phyloP scores from a whole-genome alignment of 2,888 invertebrate genomes.

The Epinotia bilunana region DNA sequence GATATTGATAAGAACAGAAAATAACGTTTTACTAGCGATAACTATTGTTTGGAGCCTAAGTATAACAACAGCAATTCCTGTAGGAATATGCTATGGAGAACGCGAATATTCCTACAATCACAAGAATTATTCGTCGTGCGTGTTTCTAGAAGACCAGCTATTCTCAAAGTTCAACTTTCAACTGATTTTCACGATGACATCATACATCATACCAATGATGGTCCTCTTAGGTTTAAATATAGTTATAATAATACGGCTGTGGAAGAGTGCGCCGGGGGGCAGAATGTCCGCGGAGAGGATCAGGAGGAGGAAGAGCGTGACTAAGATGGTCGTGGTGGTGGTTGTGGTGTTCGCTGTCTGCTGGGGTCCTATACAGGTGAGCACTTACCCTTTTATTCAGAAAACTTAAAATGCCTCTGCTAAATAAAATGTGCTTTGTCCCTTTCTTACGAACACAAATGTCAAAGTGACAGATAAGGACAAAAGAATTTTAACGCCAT shows the following conservation, averaged over 20 bases:
- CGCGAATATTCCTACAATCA: slow-evolving; percentile 87
- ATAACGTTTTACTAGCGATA: slow-evolving; percentile 92
- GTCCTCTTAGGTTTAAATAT: too few relatives aligned
- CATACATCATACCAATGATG: slow-evolving; percentile 95
- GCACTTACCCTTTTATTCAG: too few relatives aligned
- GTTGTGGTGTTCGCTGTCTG: slow-evolving; percentile 96
- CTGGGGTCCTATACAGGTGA: slow-evolving; percentile 97
- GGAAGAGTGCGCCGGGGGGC: slow-evolving; percentile 92
- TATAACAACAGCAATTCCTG: slow-evolving; percentile 91
- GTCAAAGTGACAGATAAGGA: too few relatives aligned
- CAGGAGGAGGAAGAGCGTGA: slow-evolving; percentile 94
- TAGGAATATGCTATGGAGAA: slow-evolving; percentile 90
- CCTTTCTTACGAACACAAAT: too few relatives aligned
- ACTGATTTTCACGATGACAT: too few relatives aligned
- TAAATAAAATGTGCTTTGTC: too few relatives aligned
- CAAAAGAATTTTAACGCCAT: too few relatives aligned
- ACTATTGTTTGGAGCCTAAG: slow-evolving; percentile 92
- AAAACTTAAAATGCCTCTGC: too few relatives aligned
- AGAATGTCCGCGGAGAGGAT: slow-evolving; percentile 91
- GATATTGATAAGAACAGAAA: slow-evolving; percentile 92
- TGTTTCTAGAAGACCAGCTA: slow-evolving; percentile 86
- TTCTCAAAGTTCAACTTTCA: slow-evolving; percentile 87
- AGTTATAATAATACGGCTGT: slow-evolving; percentile 93
- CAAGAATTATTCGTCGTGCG: slow-evolving; percentile 87
- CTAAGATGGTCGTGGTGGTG: slow-evolving; percentile 95